Base-by-base conservation (phyloP, 2,888 invertebrate genomes). In the Drosophila mercatorum region DNA sequence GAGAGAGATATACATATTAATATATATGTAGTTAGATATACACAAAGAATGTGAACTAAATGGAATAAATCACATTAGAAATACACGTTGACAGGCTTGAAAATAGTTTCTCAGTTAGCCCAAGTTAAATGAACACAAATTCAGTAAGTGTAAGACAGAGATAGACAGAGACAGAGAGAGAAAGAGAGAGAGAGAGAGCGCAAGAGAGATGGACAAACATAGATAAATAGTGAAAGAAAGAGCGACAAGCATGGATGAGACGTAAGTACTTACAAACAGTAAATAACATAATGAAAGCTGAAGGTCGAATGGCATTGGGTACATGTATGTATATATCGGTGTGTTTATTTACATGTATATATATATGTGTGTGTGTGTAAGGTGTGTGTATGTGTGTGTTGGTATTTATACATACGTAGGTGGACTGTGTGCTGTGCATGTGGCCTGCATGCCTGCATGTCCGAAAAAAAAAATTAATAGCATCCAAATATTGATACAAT, bases 211-310 rank as follows among this genome's bases (percentile, higher is more conserved):
- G 64, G 11, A 49, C 8, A 64, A 41, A 67, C 26, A 60, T 34
- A 60, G 36, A 60, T 44, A 58, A 43, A 66, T 43, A 61, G 36
- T 49, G 51, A 58, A 38, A 47, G 46, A 51, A 52, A 63, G 53
- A 75, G 60, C 68, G 49, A 66, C 55, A 75, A 70, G 66, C 65
- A 56, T 53, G 71, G 61, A 75, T 68, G 72, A 62, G 62, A 75
- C 61, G 55, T 49, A 72, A 71, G 62, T 59, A 68, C 74, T 57
- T 57, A 57, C 57, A 57, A 68, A 72, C 56, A 38, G 47, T 63
- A 53, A 75, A 49, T 61, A 55, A 61, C 53, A 58, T 52, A 74
- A 60, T 74, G 59, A 72, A 49, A 66, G 52, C 67, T 49, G 72
- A 62, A 72, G 60, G 52, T 44, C 55, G 51, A 58, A 65, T 63